Base-by-base conservation (phyloP, 2,113 vertebrate species). In the Entomyzon cyanotis region DNA sequence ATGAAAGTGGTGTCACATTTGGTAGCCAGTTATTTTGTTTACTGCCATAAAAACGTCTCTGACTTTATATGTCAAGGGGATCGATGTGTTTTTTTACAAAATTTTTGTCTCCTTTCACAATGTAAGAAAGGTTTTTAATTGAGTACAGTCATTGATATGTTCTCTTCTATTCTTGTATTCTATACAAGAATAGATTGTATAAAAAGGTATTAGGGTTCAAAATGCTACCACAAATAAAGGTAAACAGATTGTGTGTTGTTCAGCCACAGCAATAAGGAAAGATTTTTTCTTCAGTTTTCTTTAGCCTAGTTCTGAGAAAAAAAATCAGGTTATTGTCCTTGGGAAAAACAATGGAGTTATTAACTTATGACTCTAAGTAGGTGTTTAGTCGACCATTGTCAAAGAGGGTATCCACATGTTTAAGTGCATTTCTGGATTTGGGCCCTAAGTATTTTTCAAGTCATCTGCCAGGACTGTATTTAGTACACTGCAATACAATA, bases 21-120 rank as follows among this genome's bases (percentile, higher is more conserved):
- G 28, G 41, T 75, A 78, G 83, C 17, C 63, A 77, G 44, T 75
- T n/a, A 17, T 93, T 92, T 94, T 91, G 75, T 70, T 94, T 89
- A 71, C 53, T 77, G 41, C 35, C 55, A n/a, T 63, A 75, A 74
- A 92, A 84, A 58, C 63, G 22, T 19, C 33, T n/a, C 24, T 82
- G n/a, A 50, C 28, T 19, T 64, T 75, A 37, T 30, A 76, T 20
- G 12, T 85, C 63, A 71, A 44, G 14, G 28, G 2, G 11, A 47
- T 84, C 83, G 39, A 28, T 20, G 12, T 12, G 8, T 17, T 31
- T 59, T 44, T 42, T 95, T 76, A 82, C 21, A 59, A 70, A 58
- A 46, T 1, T 37, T 75, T 83, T 79, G 11, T 70, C 15, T 77
- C 6, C 11, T 76, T 92, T 92, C 22, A 31, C 12, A 64, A 15